phyloP scores from a whole-genome alignment of 2,113 vertebrate species.

The Apteryx owenii region DNA sequence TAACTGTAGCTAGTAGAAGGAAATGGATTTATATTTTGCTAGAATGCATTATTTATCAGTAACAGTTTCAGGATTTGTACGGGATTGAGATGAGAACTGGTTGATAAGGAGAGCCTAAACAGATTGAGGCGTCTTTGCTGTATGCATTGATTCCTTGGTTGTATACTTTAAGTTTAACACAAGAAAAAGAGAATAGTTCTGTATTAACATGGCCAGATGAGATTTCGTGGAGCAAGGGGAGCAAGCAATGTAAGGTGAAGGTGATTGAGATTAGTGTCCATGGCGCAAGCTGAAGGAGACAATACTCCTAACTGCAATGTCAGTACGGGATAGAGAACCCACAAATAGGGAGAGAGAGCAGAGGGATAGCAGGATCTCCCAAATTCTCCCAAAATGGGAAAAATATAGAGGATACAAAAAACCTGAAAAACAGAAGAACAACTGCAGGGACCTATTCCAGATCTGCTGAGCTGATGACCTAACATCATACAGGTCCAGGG shows the following conservation, averaged over 20 bases:
- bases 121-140: not conserved
- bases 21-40: constrained; percentile 66
- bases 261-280: not conserved
- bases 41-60: constrained; percentile 54
- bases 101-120: not conserved
- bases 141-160: not conserved
- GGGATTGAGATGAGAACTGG: not conserved
- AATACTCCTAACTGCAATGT: not conserved
- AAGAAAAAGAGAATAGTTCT: not conserved
- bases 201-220: not conserved
- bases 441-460: not conserved
- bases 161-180: not conserved
- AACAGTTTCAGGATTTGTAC: not conserved
- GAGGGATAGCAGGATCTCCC: not conserved
- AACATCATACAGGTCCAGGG: not conserved
- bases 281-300: not conserved
- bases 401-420: not conserved
- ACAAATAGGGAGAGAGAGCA: not conserved
- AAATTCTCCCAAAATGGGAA: not conserved
- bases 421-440: not conserved
- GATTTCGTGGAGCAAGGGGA: not conserved
- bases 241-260: not conserved
- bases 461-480: not conserved
- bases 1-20: constrained; percentile 56
- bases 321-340: not conserved